These are phyloP conservation scores for Cybosia mesomella DNA, from an alignment of 2,888 invertebrate species.

Conservation along the genomic window DNA sequence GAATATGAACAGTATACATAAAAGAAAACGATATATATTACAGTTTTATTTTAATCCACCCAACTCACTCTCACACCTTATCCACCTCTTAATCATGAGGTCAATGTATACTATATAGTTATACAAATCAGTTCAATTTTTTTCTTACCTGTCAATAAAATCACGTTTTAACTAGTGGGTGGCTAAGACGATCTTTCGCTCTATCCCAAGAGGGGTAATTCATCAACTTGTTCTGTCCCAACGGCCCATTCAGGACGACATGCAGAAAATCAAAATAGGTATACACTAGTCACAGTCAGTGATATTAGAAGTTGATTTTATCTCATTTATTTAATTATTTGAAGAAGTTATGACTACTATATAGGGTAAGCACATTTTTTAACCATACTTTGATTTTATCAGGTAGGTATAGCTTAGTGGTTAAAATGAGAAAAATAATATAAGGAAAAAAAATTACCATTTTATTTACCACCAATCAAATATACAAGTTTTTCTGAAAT, in stretches of 20 bases:
- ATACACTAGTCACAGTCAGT: too few species aligned
- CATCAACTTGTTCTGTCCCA: too few species aligned
- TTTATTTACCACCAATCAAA: background rate
- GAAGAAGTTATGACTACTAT: too few species aligned
- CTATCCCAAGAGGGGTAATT: too few species aligned
- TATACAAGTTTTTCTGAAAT: background rate
- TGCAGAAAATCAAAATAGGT: too few species aligned
- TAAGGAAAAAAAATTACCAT: background rate
- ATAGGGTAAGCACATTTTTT: too few species aligned
- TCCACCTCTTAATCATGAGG: background rate
- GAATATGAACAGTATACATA: background rate
- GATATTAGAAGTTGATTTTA: too few species aligned
- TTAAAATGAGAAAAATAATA: background rate
- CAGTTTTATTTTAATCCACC: background rate
- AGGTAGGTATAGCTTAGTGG: background rate
- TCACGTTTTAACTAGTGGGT: too few species aligned
- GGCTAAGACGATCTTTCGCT: background rate
- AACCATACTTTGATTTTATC: background rate
- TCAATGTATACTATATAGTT: too few species aligned
- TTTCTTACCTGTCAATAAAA: background rate
- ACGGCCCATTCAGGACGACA: too few species aligned
- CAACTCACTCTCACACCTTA: background rate
- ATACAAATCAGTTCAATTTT: too few species aligned
- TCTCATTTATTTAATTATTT: too few species aligned
- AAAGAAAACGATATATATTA: background rate